Conservation (phyloP, 2,888 invertebrate genomes). For the Elaeidobius kamerunicus region DNA sequence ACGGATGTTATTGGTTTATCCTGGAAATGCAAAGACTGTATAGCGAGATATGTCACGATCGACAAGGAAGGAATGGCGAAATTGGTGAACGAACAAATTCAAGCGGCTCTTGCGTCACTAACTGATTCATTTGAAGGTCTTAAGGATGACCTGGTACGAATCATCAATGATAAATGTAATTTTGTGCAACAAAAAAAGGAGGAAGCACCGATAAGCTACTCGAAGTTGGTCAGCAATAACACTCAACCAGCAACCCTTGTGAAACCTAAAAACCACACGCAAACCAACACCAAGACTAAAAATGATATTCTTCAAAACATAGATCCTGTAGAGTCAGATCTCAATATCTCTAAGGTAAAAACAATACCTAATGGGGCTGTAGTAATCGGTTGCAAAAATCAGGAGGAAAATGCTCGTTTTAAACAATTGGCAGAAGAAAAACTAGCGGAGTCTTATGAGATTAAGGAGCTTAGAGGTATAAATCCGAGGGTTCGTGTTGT, state of each 20-base stretch:
- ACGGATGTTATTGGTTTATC: not conserved
- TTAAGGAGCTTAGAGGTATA: not conserved
- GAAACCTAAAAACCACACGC: constrained; percentile 4
- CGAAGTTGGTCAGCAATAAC: not conserved
- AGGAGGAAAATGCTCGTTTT: constrained; percentile 1
- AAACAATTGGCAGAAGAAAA: constrained; percentile 2
- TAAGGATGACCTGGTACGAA: not conserved
- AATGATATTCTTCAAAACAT: not conserved
- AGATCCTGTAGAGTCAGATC: constrained; percentile 1
- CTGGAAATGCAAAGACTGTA: not conserved
- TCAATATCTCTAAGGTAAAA: constrained; percentile 2
- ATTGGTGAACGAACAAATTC: not conserved
- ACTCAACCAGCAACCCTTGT: constrained; percentile 3
- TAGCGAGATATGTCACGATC: not conserved
- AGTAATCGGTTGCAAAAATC: constrained; percentile 5
- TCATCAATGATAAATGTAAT: not conserved
- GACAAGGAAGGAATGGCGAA: not conserved
- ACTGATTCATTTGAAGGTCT: not conserved
- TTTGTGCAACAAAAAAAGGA: not conserved
- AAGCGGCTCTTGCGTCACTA: not conserved
- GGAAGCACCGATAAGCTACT: not conserved
- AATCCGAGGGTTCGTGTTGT: not conserved
- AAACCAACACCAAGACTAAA: constrained; percentile 1
- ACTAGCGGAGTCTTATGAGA: not conserved
- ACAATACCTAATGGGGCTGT: not conserved